Conservation (phyloP, 1,140 invertebrate species). For the Drosophila persimilis region DNA sequence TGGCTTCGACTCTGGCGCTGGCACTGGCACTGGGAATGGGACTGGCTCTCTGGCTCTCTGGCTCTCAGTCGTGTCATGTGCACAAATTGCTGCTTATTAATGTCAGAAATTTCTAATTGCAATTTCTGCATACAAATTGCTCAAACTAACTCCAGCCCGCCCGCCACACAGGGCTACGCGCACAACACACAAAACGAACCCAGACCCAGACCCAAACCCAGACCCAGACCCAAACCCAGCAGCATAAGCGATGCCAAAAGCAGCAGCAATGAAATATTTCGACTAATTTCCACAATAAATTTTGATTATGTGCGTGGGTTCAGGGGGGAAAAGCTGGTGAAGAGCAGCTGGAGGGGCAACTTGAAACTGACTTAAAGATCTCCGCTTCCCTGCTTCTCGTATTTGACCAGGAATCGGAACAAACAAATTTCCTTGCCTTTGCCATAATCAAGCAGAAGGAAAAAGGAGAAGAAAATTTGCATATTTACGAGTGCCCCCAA, state of each 20-base stretch:
- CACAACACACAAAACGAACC: neutral
- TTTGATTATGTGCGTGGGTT: slow-evolving; percentile 66
- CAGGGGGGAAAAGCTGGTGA: neutral
- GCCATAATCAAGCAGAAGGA: slow-evolving; percentile 46
- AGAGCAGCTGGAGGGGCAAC: neutral
- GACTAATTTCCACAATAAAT: slow-evolving; percentile 77
- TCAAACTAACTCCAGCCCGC: slow-evolving; percentile 21
- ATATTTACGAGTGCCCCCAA: slow-evolving; percentile 46
- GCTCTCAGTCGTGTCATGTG: slow-evolving; percentile 56
- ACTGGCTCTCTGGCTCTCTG: slow-evolving; percentile 25
- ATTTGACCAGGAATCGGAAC: slow-evolving; percentile 27
- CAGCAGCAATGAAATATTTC: slow-evolving; percentile 67
- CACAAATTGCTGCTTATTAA: slow-evolving; percentile 79
- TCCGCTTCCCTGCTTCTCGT: neutral
- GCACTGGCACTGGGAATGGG: too few species aligned
- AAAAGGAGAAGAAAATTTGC: slow-evolving; percentile 63
- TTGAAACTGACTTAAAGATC: slow-evolving; percentile 26
- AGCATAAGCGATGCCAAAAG: slow-evolving; percentile 10
- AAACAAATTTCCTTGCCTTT: slow-evolving; percentile 28
- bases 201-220: neutral
- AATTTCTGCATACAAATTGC: slow-evolving; percentile 76
- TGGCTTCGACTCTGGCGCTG: too few species aligned
- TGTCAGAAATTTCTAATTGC: slow-evolving; percentile 78
- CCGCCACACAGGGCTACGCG: neutral
- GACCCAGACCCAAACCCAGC: neutral